Evolutionary conservation across 1,140 invertebrate species (phyloP).

Genomic region (Bicyclus anynana): DNA sequence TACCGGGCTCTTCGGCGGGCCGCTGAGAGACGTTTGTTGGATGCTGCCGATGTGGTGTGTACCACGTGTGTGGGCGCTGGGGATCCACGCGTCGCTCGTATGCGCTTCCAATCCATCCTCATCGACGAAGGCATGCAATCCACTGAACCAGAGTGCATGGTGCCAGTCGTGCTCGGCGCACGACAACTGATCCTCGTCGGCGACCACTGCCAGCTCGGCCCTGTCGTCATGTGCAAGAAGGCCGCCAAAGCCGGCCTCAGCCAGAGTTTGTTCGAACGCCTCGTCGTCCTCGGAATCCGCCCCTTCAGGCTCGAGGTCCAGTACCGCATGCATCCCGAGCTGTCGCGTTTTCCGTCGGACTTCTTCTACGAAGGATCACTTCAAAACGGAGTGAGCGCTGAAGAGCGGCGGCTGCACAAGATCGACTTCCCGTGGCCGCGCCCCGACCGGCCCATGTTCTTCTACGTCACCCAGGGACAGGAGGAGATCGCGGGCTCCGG

Average conservation of each 20-base stretch:
- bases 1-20: slow-evolving; percentile 95
- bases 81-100: slow-evolving; percentile 92
- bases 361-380: slow-evolving; percentile 99
- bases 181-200: slow-evolving; percentile 97
- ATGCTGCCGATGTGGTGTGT: slow-evolving; percentile 98
- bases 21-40: slow-evolving; percentile 94
- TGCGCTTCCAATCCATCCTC: slow-evolving; percentile 98
- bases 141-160: slow-evolving; percentile 99
- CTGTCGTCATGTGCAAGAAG: slow-evolving; percentile 99
- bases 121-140: slow-evolving; percentile 99
- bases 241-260: slow-evolving; percentile 97
- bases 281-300: slow-evolving; percentile 97
- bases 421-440: slow-evolving; percentile 99
- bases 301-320: slow-evolving; percentile 98
- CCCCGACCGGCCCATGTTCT: slow-evolving; percentile 98
- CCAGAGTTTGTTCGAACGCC: slow-evolving; percentile 97
- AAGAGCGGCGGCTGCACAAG: slow-evolving; percentile 92
- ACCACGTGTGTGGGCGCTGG: slow-evolving; percentile 99
- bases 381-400: slow-evolving; percentile 98
- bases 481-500: slow-evolving; percentile 99
- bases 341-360: slow-evolving; percentile 98
- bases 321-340: slow-evolving; percentile 99
- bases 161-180: slow-evolving; percentile 98
- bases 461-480: slow-evolving; percentile 98
- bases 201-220: slow-evolving; percentile 99